Conservation (phyloP, 2,113 vertebrate genomes). For the Tachysurus fulvidraco region DNA sequence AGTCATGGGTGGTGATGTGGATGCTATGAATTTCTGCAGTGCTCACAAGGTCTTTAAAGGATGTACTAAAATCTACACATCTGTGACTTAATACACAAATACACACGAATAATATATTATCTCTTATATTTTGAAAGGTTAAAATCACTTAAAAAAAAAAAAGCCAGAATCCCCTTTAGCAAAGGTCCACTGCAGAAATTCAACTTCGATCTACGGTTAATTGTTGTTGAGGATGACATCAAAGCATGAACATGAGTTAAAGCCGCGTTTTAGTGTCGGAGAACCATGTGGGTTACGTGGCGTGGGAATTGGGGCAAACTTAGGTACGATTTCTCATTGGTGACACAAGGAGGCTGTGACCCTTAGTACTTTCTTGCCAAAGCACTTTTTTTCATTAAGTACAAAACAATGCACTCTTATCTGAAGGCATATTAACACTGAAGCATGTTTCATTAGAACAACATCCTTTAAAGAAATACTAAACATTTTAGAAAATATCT, state of each 20-base stretch:
- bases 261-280: constrained; percentile 14
- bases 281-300: constrained; percentile 26
- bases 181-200: constrained; percentile 48
- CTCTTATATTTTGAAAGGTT: neutral
- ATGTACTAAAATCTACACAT: constrained; percentile 34
- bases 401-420: constrained; percentile 2
- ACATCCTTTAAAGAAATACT: constrained; percentile 17
- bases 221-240: constrained; percentile 7
- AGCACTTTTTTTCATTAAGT: constrained; percentile 9
- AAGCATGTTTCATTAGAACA: neutral
- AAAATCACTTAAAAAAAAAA: neutral
- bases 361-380: neutral
- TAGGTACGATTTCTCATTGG: neutral
- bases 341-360: neutral
- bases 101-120: too few species aligned
- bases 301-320: neutral
- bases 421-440: neutral
- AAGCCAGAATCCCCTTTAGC: neutral
- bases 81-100: neutral
- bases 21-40: constrained; percentile 68
- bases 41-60: constrained; percentile 15
- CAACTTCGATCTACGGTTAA: constrained; percentile 11
- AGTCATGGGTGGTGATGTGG: constrained; percentile 35
- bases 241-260: constrained; percentile 28
- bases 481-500: constrained; percentile 19